Evolutionary conservation across 2,888 invertebrate genomes (phyloP), one percentile per base, ranked within the genome.

Genomic region (Balanococcus diminutus): DNA sequence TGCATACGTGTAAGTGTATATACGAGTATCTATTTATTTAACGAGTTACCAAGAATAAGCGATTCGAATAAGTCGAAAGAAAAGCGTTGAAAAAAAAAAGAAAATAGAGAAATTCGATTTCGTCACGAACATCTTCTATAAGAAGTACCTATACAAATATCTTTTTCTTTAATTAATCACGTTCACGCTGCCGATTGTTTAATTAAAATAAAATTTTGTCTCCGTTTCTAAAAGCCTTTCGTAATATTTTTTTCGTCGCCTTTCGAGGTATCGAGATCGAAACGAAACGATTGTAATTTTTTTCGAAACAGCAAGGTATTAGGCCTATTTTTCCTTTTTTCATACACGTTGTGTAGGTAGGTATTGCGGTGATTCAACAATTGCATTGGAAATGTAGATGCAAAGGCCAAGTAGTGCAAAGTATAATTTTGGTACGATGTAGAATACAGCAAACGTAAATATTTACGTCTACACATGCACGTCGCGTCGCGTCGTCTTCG

Each of bases 141-240:
- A 22, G 61, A 61, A 61, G n/a, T n/a, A n/a, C n/a, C 61, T 61
- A 3, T 22, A 42, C 42, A 81, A 81, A 42, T 39, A 81, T 81
- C 36, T 39, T 22, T 81, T 81, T 81, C 39, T 81, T 81, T 81
- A 81, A 81, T 81, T 81, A 39, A 81, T 36, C 81, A 81, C 81
- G 81, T 81, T 81, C 39, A 25, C 81, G 36, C 42, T 61, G 14
- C 61, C 42, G 61, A 61, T 61, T 61, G 61, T 61, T 61, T 61
- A 36, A 39, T 81, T 81, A 42, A 39, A 36, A 19, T 81, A 32
- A 39, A 39, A 42, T 32, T 81, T 81, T 22, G 32, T 22, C 19
- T 81, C 25, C 22, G 19, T 36, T 36, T 81, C 25, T 22, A 3
- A 81, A 81, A 19, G 14, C 14, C 81, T 39, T 36, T 42, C 39